phyloP scores from a whole-genome alignment of 2,888 invertebrate genomes.

The Octonoba sinensis region DNA sequence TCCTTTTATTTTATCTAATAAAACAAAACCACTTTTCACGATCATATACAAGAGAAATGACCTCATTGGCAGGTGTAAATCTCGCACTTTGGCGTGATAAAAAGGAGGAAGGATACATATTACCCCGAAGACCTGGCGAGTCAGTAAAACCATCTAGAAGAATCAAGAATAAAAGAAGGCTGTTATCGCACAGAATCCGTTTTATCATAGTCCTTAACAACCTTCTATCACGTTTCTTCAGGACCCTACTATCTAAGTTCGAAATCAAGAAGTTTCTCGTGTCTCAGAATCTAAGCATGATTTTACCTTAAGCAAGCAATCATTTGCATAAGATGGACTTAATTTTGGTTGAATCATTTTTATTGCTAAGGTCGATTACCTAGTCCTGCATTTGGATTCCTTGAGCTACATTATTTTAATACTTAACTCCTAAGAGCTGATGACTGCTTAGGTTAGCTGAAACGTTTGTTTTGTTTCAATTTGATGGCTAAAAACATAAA shows the following conservation, averaged over 20 bases:
- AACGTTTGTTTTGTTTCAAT: too few species aligned
- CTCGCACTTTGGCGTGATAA: slow-evolving; percentile 7
- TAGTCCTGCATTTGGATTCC: too few species aligned
- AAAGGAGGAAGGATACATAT: neutral
- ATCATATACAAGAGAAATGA: slow-evolving; percentile 3
- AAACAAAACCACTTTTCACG: slow-evolving; percentile 7
- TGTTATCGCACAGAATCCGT: neutral
- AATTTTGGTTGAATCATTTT: neutral
- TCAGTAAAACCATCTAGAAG: too few species aligned
- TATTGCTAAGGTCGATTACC: neutral
- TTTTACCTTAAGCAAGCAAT: slow-evolving; percentile 5
- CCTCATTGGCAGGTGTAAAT: slow-evolving; percentile 15
- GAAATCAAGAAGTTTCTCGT: slow-evolving; percentile 6
- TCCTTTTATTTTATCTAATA: too few species aligned
- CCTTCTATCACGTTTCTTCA: slow-evolving; percentile 9
- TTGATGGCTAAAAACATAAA: too few species aligned
- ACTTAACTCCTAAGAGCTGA: too few species aligned
- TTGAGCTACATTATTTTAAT: too few species aligned
- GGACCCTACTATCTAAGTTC: slow-evolving; percentile 1
- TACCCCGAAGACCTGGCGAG: too few species aligned
- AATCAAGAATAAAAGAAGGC: too few species aligned
- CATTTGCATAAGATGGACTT: neutral
- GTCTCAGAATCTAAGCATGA: neutral
- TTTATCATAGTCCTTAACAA: slow-evolving; percentile 16
- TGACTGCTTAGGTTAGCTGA: too few species aligned